These are phyloP conservation scores for Orycteropus afer DNA, from an alignment of 2,113 vertebrate genomes.

Conservation along the genomic window DNA sequence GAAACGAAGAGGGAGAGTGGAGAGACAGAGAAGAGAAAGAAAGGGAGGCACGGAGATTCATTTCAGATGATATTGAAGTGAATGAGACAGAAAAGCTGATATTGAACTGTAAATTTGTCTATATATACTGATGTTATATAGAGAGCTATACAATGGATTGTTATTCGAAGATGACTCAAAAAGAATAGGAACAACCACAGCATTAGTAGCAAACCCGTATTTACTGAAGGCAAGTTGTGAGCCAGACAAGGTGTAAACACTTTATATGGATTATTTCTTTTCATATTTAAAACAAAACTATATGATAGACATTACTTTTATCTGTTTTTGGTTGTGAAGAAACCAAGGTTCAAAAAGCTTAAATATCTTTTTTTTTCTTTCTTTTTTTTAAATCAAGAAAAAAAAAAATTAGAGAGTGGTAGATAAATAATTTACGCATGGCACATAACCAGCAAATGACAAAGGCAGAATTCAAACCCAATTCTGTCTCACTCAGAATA, in stretches of 20 bases:
- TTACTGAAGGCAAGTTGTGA: not conserved
- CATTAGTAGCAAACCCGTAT: not conserved
- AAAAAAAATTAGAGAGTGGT: not conserved
- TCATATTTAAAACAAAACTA: conserved; percentile 36
- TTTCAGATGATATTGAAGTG: not conserved
- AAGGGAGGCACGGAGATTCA: not conserved
- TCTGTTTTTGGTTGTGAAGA: not conserved
- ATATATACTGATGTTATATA: not conserved
- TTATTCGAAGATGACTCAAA: not conserved
- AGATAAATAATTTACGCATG: not conserved
- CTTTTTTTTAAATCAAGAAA: not conserved
- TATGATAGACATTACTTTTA: not conserved
- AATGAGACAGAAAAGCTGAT: not conserved
- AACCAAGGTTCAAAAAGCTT: not conserved
- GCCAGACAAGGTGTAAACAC: not conserved
- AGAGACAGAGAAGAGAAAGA: not conserved
- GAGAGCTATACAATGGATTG: not conserved
- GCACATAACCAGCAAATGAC: not conserved
- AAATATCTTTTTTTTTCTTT: not conserved
- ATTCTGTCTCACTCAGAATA: not conserved
- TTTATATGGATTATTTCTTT: not conserved
- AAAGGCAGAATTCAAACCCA: not conserved
- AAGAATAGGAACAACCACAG: not conserved
- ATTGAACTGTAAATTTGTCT: not conserved
- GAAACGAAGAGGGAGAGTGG: not conserved